Base-by-base conservation (phyloP, 23 tunicate genomes). In the Oikopleura albicans region DNA sequence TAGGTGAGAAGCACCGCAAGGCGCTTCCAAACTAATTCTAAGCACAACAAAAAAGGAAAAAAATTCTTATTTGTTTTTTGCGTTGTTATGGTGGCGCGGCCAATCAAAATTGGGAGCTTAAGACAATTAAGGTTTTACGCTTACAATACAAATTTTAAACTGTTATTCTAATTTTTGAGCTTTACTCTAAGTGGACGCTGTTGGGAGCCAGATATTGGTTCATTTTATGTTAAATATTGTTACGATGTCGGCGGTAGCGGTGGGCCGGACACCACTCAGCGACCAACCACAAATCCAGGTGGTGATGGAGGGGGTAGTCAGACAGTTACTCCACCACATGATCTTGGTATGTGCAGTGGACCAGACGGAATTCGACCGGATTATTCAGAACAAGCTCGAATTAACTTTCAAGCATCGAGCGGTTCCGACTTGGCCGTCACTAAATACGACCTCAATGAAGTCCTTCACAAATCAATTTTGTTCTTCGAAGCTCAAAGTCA, bases 401-500 rank as follows among this genome's bases (percentile, higher is more conserved):
- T 49, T 49, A 22, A 12, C 12, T 49, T 49, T 22, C 12, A 49
- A 49, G 63, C 63, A 22, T 12, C 63, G 12, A 8, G 16, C 12
- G 63, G 63, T 22, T 8, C 63, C 63, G 63, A 49, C 16, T 22
- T 49, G 63, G 63, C 16, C 22, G 22, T 22, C 12, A 49, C 63
- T 37, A 71, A 71, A 71, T 86, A 86, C 76, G 88, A 86, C 40
- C 41, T 40, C 86, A 86, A 86, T 39, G 88, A 86, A 84, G 36
- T 86, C 38, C 76, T 86, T 28, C 88, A 86, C 40, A 40, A 40
- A 40, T 86, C 88, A 8, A 83, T 86, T 40, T 40, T 86, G 22
- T 86, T 86, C 40, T 86, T 83, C 86, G 88, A 86, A 0, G 88
- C 86, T 37, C 86, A 83, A 41, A 16, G n/a, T n/a, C n/a, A n/a